Base-by-base conservation (phyloP, 1,140 invertebrate species). In the Rhyacophila brunnea region DNA sequence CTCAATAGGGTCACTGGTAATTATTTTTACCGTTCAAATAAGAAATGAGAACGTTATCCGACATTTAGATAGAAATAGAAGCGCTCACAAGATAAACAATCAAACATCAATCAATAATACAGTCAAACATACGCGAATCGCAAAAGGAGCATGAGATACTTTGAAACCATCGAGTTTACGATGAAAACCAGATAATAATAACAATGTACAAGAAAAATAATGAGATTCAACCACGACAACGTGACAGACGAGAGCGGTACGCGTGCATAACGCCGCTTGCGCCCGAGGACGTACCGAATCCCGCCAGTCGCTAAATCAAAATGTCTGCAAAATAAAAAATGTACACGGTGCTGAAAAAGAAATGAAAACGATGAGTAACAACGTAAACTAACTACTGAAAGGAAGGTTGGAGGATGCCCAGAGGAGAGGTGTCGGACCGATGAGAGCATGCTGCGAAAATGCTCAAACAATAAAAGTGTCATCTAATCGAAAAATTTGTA, bases 351-450 rank as follows among this genome's bases (percentile, higher is more conserved):
- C 54, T 52, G 62, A 64, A 64, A 64, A 64, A 57, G 55, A 57
- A 57, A 59, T 45, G 43, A 64, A 64, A 58, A 60, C 35, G 44
- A 60, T 51, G 38, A 58, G 52, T 64, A 59, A 60, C 48, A 58
- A 60, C 42, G 42, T 64, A 64, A 64, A 58, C 18, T 35, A 46
- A 44, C 58, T 64, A 64, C 62, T 60, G 74, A 77, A 73, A 77
- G 73, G 75, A 68, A 67, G 76, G 78, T 80, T 80, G 79, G 79
- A 81, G 79, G 77, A 80, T 77, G 75, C 76, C 79, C 77, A 73
- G 71, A 74, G 73, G 75, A 74, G 74, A 67, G 62, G 61, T 66
- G 45, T 55, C 55, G 64, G 62, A 58, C 28, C 45, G 68, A 70
- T 71, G 72, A 77, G 72, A 72, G 74, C 77, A 79, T 79, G 77